Percentiles rank a stretch among this genome's conserved stretches.
Evolutionary conservation across 64 coral and sea anemone species (phyloP).

Genomic region (Actinia equina): DNA sequence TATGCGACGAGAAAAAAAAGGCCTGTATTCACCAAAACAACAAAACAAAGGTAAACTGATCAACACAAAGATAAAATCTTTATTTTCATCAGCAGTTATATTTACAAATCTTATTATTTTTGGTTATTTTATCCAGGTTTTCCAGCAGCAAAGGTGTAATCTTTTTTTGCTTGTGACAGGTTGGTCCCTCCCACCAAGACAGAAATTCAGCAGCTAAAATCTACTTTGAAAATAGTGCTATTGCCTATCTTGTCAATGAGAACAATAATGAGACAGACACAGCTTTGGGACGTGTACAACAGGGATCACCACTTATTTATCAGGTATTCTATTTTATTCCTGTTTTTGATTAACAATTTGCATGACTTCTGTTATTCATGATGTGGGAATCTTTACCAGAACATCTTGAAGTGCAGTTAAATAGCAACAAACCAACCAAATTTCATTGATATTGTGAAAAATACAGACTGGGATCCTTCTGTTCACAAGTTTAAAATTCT

Average conservation of each 20-base stretch:
- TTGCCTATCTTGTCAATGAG: background rate
- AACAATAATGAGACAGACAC: background rate
- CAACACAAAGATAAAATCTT: background rate
- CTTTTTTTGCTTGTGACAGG: background rate
- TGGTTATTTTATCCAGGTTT: background rate
- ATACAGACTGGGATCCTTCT: background rate
- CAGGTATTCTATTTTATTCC: background rate
- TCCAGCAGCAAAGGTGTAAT: background rate
- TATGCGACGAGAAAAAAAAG: background rate
- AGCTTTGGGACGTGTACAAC: background rate
- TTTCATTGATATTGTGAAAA: conserved; percentile 1
- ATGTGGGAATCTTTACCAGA: background rate
- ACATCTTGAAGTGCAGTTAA: background rate
- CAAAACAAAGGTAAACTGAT: background rate
- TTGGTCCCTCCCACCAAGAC: background rate
- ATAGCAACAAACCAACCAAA: conserved; percentile 3
- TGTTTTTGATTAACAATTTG: too few relatives aligned
- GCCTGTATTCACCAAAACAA: background rate
- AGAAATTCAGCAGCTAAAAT: background rate
- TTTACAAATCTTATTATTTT: background rate
- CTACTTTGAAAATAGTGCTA: conserved; percentile 1
- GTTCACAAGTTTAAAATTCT: background rate
- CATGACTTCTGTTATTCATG: background rate
- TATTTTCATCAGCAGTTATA: background rate
- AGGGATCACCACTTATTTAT: conserved; percentile 4